Percentiles rank a stretch among this genome's conserved stretches.
These are phyloP conservation scores for Eufriesea mexicana DNA, from an alignment of 1,140 invertebrate species.

Conservation along the genomic window DNA sequence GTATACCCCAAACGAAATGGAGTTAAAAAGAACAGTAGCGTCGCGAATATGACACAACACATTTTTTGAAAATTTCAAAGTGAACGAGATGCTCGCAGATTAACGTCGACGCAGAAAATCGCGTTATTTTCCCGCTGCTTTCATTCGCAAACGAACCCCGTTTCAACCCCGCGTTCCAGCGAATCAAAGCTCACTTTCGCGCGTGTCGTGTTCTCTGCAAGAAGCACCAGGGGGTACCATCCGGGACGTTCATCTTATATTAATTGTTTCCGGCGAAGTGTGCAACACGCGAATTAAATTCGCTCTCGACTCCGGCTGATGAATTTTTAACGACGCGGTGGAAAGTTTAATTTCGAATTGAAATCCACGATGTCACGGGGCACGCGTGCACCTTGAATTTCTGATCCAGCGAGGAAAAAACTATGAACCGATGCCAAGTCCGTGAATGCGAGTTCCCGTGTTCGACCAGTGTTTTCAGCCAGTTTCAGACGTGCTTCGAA, in stretches of 20 bases:
- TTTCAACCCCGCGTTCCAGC: no score
- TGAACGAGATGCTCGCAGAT: not conserved
- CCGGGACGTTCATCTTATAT: slow-evolving; percentile 15
- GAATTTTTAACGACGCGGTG: slow-evolving; percentile 10
- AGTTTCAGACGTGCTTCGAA: not conserved
- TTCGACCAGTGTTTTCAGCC: not conserved
- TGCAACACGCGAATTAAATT: not conserved
- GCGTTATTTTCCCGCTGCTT: not conserved
- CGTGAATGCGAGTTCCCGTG: not conserved
- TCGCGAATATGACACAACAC: not conserved
- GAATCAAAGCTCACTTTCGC: not conserved
- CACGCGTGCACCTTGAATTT: not conserved
- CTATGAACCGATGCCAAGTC: slow-evolving; percentile 2
- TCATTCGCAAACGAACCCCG: not conserved
- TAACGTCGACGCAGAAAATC: not conserved
- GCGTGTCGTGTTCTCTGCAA: no score
- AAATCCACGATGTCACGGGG: not conserved
- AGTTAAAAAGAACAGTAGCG: not conserved
- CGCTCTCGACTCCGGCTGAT: not conserved
- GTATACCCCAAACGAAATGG: not conserved
- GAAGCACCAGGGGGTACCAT: no score
- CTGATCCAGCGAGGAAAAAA: not conserved
- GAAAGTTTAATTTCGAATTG: slow-evolving; percentile 22
- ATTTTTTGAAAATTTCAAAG: not conserved
- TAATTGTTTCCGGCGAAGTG: not conserved